Conservation (phyloP, 2,888 invertebrate genomes). For the Nymphalis polychloros region DNA sequence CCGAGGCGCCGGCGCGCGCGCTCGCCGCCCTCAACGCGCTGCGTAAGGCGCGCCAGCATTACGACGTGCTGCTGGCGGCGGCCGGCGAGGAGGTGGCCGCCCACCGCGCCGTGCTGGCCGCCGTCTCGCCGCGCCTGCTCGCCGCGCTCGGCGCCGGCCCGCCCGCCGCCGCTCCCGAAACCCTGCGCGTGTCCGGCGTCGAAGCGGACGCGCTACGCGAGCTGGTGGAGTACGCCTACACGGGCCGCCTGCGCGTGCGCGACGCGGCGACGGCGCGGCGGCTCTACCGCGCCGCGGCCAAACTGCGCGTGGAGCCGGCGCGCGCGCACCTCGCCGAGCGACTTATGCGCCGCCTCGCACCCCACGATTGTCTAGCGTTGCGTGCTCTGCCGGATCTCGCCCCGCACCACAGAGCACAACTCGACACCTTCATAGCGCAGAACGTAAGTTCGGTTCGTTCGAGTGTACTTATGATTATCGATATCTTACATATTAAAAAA, state of each 20-base stretch:
- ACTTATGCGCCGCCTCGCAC: conserved; percentile 83
- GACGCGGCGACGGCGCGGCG: conserved; percentile 82
- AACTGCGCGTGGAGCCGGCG: conserved; percentile 88
- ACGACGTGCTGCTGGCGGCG: conserved; percentile 91
- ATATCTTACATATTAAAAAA: neutral
- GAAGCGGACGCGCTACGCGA: conserved; percentile 84
- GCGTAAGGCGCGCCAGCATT: conserved; percentile 92
- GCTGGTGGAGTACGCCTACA: conserved; percentile 92
- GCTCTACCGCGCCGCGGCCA: conserved; percentile 90
- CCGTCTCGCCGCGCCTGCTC: conserved; percentile 89
- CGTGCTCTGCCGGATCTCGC: conserved; percentile 85
- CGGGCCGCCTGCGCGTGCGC: conserved; percentile 83
- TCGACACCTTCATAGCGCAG: conserved; percentile 86
- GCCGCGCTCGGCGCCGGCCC: conserved; percentile 80
- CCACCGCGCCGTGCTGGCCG: conserved; percentile 90
- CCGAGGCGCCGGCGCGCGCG: conserved; percentile 81
- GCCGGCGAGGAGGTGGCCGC: conserved; percentile 82
- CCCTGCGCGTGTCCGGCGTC: conserved; percentile 53
- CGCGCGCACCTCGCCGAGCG: conserved; percentile 86
- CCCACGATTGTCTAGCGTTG: conserved; percentile 81
- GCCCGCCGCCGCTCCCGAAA: conserved; percentile 48
- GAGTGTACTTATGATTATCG: neutral
- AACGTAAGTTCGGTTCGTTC: conserved; percentile 75
- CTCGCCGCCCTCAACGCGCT: conserved; percentile 88
- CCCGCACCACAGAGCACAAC: conserved; percentile 67